Evolutionary conservation across 2,797 vertebrate species (phyloP).

Genomic region (Meriones psammophilus): DNA sequence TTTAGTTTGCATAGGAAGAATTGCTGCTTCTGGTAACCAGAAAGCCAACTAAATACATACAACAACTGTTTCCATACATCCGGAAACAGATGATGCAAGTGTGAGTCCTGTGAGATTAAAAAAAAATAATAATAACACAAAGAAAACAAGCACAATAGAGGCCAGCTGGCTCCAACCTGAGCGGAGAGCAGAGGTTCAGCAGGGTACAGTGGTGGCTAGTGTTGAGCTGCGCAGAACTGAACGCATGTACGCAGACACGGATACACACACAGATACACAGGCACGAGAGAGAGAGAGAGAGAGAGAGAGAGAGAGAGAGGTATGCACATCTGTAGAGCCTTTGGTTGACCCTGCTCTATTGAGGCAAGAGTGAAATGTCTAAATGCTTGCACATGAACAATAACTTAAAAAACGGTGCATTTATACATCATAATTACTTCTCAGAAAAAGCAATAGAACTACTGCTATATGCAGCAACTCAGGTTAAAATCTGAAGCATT

Average conservation of each 20-base stretch:
- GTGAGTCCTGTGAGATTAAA: background rate
- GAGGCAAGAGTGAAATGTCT: background rate
- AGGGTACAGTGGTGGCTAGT: background rate
- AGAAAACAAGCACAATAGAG: background rate
- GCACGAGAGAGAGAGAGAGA: background rate
- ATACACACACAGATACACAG: background rate
- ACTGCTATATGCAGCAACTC: background rate
- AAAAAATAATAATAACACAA: background rate
- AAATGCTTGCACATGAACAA: background rate
- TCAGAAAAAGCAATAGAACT: background rate
- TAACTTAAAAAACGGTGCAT: background rate
- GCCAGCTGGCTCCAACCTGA: background rate
- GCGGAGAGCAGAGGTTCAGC: background rate
- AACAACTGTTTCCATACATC: background rate
- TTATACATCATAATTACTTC: background rate
- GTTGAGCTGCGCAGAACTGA: background rate
- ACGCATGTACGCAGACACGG: background rate
- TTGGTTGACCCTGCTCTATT: background rate
- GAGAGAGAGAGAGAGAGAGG: too few species aligned
- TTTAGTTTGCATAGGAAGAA: background rate
- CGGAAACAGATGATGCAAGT: background rate
- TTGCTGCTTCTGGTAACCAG: background rate
- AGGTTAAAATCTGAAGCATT: background rate
- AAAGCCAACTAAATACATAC: background rate
- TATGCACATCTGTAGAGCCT: background rate